Evolutionary conservation across 2,113 vertebrate species (phyloP).

Genomic region (Chionomys nivalis): DNA sequence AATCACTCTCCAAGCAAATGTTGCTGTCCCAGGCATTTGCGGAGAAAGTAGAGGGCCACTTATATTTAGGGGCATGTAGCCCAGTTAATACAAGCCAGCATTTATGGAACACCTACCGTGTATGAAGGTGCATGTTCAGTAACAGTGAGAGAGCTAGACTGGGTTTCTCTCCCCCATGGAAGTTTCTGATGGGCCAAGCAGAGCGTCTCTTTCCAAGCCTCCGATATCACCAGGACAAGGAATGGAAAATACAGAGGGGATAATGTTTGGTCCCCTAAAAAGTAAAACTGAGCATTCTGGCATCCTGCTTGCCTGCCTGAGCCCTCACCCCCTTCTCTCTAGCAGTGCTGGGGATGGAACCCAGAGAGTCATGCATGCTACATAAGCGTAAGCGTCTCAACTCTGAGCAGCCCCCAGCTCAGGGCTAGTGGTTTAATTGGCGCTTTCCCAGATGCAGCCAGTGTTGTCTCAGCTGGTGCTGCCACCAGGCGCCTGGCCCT

Average conservation of each 20-base stretch:
- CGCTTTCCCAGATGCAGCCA: neutral
- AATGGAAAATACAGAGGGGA: accelerated
- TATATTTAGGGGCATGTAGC: neutral
- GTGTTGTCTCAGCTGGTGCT: neutral
- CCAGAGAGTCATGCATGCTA: neutral
- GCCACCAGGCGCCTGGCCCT: neutral
- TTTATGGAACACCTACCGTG: neutral
- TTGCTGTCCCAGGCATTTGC: neutral
- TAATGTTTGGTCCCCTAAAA: neutral
- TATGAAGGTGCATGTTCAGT: accelerated
- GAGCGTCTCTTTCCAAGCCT: too few relatives aligned
- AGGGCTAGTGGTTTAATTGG: conserved; percentile 33
- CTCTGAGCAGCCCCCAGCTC: neutral
- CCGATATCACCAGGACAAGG: neutral
- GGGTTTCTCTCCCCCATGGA: accelerated
- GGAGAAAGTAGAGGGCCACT: neutral
- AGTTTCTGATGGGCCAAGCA: too few relatives aligned
- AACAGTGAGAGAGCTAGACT: accelerated
- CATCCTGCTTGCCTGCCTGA: neutral
- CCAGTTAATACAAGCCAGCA: accelerated
- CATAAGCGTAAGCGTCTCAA: too few relatives aligned
- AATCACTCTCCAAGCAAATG: neutral
- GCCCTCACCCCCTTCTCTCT: neutral
- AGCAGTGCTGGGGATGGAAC: neutral
- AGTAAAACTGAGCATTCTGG: neutral